These are phyloP conservation scores for Heterodera carotae DNA, from an alignment of 1,140 invertebrate species.

Conservation along the genomic window DNA sequence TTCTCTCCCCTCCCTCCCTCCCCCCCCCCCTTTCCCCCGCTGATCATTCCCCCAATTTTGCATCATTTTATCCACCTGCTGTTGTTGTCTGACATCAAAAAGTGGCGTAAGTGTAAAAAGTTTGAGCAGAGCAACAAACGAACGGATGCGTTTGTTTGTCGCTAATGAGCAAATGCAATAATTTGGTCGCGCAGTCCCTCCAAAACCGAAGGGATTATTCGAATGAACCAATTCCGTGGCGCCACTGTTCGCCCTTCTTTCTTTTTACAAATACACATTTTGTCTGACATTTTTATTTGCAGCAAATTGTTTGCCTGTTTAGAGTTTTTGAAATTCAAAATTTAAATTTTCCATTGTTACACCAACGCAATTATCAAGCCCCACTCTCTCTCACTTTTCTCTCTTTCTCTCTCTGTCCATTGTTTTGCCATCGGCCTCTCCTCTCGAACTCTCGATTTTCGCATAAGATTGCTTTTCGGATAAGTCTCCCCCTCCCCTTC, in stretches of 20 bases:
- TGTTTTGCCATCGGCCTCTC: background rate
- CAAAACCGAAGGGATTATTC: no score
- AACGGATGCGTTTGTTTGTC: background rate
- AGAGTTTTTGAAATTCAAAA: no score
- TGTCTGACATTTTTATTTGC: no score
- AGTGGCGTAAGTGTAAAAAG: background rate
- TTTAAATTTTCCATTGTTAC: no score
- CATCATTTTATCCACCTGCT: background rate
- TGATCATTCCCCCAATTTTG: background rate
- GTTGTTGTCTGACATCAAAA: background rate
- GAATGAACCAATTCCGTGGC: no score
- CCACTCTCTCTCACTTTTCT: no score
- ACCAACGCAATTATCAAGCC: no score
- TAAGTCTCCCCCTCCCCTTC: slow-evolving; percentile 11
- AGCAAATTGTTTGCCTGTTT: no score
- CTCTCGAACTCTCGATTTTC: slow-evolving; percentile 6
- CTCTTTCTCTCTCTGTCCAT: no score
- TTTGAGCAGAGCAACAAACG: background rate
- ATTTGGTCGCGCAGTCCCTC: background rate
- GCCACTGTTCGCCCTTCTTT: no score
- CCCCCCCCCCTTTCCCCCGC: no score
- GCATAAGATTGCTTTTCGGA: slow-evolving; percentile 29
- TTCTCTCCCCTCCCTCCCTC: background rate
- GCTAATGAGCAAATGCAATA: background rate
- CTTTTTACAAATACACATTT: no score